Evolutionary conservation across 2,797 vertebrate species (phyloP).

Genomic region (Paratrypauchen microcephalus): DNA sequence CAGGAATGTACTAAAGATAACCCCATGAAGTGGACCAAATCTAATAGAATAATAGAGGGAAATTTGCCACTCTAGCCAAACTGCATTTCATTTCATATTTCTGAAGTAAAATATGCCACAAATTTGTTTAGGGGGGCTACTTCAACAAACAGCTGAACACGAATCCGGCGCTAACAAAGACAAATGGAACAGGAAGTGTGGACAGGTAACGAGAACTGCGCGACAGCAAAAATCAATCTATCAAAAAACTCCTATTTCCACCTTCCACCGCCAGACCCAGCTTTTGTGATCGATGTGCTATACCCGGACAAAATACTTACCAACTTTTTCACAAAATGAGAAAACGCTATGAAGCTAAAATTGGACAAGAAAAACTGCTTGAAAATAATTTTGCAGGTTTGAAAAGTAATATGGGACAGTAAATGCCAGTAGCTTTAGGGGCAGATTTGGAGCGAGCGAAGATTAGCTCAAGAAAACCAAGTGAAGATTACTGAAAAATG

Average conservation of each 20-base stretch:
- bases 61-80: conserved; percentile 4
- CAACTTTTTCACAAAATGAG: conserved; percentile 44
- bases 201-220: conserved; percentile 21
- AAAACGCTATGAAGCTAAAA: conserved; percentile 37
- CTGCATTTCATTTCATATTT: not conserved
- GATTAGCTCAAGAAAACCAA: conserved; percentile 66
- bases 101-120: not conserved
- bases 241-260: conserved; percentile 52
- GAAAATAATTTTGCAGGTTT: conserved; percentile 58
- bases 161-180: conserved; percentile 50
- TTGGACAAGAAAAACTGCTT: conserved; percentile 10
- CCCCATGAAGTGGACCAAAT: not conserved
- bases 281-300: conserved; percentile 59
- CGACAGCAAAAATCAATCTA: conserved; percentile 47
- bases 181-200: conserved; percentile 32
- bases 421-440: conserved; percentile 68
- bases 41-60: not conserved
- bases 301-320: conserved; percentile 60
- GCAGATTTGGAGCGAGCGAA: conserved; percentile 68
- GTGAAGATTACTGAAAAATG: conserved; percentile 72
- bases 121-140: conserved; percentile 19
- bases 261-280: conserved; percentile 23
- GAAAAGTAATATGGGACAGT: conserved; percentile 71
- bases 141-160: conserved; percentile 38
- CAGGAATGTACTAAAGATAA: not conserved